Conservation (phyloP, 2,888 invertebrate genomes). For the Matsumyia berberina region DNA sequence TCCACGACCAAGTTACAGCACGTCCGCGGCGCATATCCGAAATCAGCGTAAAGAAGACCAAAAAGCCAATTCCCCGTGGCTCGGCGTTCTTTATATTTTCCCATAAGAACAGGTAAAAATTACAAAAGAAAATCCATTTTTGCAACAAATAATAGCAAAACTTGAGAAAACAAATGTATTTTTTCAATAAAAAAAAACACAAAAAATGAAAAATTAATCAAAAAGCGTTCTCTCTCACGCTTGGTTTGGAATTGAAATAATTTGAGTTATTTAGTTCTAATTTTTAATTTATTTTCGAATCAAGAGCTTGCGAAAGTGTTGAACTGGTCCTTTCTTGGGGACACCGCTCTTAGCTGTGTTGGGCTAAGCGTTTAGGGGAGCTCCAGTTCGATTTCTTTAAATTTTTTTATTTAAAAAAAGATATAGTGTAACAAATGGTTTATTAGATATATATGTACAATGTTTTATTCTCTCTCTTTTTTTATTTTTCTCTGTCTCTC, state of each 20-base stretch:
- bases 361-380: neutral
- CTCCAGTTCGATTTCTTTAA: slow-evolving; percentile 15
- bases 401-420: slow-evolving; percentile 15
- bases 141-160: slow-evolving; percentile 55
- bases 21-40: slow-evolving; percentile 94
- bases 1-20: slow-evolving; percentile 86
- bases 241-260: slow-evolving; percentile 63
- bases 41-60: slow-evolving; percentile 92
- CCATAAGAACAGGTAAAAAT: slow-evolving; percentile 94
- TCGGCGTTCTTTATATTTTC: slow-evolving; percentile 97
- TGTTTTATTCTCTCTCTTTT: slow-evolving; percentile 45
- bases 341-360: too few relatives aligned
- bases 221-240: slow-evolving; percentile 58
- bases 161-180: slow-evolving; percentile 15
- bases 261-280: slow-evolving; percentile 42
- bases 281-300: slow-evolving; percentile 29
- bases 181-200: slow-evolving; percentile 2
- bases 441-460: neutral
- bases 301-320: too few relatives aligned
- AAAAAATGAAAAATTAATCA: slow-evolving; percentile 21
- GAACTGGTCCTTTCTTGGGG: too few relatives aligned
- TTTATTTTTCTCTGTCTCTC: slow-evolving; percentile 54
- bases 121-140: slow-evolving; percentile 69
- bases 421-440: slow-evolving; percentile 42
- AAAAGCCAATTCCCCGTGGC: slow-evolving; percentile 95